Conservation (phyloP, 2,888 invertebrate species). For the Hylaea fasciaria region DNA sequence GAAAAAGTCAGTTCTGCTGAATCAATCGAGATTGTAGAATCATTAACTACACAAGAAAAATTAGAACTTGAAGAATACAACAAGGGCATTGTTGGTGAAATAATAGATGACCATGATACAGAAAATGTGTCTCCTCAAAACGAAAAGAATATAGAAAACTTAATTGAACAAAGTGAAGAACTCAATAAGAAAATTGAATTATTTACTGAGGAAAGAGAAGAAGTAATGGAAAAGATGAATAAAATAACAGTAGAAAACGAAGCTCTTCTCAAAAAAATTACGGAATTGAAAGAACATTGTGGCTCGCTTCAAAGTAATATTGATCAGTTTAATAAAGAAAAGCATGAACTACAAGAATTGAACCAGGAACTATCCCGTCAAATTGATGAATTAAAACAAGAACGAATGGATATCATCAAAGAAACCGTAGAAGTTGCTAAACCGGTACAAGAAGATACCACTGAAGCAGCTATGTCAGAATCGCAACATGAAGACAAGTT, state of each 20-base stretch:
- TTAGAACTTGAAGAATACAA: slow-evolving; percentile 88
- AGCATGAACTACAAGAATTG: slow-evolving; percentile 64
- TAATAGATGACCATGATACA: slow-evolving; percentile 51
- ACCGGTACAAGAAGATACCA: slow-evolving; percentile 62
- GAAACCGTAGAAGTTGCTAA: slow-evolving; percentile 72
- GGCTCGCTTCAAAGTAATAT: slow-evolving; percentile 73
- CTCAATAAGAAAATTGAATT: slow-evolving; percentile 88
- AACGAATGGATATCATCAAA: slow-evolving; percentile 73
- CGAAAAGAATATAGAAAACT: slow-evolving; percentile 82
- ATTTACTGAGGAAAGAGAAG: slow-evolving; percentile 88
- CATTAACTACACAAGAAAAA: slow-evolving; percentile 88
- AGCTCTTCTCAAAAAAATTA: slow-evolving; percentile 77
- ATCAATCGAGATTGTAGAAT: slow-evolving; percentile 90
- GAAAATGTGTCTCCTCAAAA: slow-evolving; percentile 62
- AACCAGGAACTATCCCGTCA: slow-evolving; percentile 71
- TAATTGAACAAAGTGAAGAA: slow-evolving; percentile 87
- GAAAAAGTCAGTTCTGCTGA: slow-evolving; percentile 90
- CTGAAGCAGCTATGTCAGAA: slow-evolving; percentile 62
- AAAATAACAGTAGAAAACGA: slow-evolving; percentile 86
- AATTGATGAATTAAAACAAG: slow-evolving; percentile 74
- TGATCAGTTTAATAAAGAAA: slow-evolving; percentile 76
- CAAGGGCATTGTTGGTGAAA: slow-evolving; percentile 74
- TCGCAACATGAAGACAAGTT: slow-evolving; percentile 70
- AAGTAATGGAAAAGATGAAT: slow-evolving; percentile 89
- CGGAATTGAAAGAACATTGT: slow-evolving; percentile 81